phyloP scores from a whole-genome alignment of 2,797 vertebrate species.

The Enteromius fasciolatus region DNA sequence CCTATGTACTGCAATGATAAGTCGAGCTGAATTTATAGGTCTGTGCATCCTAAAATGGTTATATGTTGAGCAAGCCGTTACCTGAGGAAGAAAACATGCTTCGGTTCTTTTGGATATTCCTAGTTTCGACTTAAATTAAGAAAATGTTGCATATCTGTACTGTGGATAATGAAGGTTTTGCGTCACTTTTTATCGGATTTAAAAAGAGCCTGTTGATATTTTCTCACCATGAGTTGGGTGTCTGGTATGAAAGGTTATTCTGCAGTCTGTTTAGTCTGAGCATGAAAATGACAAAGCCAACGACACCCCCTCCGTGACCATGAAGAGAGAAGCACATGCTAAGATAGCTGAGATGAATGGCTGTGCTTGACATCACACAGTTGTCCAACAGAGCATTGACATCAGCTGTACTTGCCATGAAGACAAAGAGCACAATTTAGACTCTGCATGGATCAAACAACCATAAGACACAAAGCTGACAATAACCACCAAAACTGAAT shows the following conservation, averaged over 20 bases:
- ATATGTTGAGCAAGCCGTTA: slow-evolving; percentile 59
- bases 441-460: not conserved
- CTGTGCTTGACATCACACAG: slow-evolving; percentile 11
- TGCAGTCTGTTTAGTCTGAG: not conserved
- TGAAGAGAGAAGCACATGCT: not conserved
- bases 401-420: not conserved
- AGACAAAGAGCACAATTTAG: slow-evolving; percentile 33
- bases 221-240: not conserved
- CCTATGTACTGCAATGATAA: slow-evolving; percentile 25
- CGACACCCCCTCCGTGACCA: not conserved
- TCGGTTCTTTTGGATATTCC: slow-evolving; percentile 37
- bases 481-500: not conserved
- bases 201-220: slow-evolving; percentile 24
- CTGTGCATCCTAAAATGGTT: slow-evolving; percentile 48
- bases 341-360: slow-evolving; percentile 4
- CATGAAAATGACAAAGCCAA: not conserved
- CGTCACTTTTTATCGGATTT: not conserved
- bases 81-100: slow-evolving; percentile 58
- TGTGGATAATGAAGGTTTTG: not conserved
- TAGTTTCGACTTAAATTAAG: slow-evolving; percentile 60
- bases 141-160: not conserved
- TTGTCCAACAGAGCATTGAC: not conserved
- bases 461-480: not conserved
- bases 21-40: slow-evolving; percentile 46
- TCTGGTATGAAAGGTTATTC: not conserved